A percentile compares a stretch with the other conserved stretches of the same genome.
Evolutionary conservation across 2,113 vertebrate species (phyloP).

Genomic region (Podarcis muralis): DNA sequence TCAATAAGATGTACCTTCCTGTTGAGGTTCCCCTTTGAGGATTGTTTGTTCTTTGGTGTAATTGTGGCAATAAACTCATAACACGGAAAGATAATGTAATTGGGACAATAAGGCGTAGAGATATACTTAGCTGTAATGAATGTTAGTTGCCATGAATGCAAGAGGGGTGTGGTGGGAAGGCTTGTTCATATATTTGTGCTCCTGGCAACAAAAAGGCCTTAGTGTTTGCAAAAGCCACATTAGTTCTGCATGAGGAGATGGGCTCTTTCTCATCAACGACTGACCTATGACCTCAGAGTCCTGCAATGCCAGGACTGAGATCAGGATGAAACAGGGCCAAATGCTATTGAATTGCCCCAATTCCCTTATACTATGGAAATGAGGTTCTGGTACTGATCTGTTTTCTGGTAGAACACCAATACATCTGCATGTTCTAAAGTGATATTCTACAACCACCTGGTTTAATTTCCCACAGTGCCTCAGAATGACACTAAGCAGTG

Average conservation of each 20-base stretch:
- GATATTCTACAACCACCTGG: neutral
- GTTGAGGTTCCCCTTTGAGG: neutral
- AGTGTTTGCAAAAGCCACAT: neutral
- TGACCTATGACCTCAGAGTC: neutral
- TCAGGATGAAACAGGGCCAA: neutral
- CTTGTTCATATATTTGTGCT: neutral
- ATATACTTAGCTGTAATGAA: neutral
- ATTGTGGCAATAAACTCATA: slow-evolving; percentile 4
- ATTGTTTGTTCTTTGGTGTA: neutral
- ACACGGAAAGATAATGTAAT: neutral
- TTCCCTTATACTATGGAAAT: neutral
- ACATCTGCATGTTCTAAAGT: neutral
- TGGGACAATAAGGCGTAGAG: neutral
- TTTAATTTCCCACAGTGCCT: neutral
- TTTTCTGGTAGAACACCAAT: neutral
- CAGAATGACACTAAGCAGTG: neutral
- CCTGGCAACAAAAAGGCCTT: neutral
- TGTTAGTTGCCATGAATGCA: neutral
- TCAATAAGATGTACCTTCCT: neutral
- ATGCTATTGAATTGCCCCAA: neutral
- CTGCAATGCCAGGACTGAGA: neutral
- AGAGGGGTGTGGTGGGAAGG: neutral
- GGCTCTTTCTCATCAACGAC: neutral
- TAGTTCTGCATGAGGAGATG: neutral
- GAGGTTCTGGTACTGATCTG: neutral